Conservation (phyloP, 2,113 vertebrate genomes). For the Alligator mississippiensis region DNA sequence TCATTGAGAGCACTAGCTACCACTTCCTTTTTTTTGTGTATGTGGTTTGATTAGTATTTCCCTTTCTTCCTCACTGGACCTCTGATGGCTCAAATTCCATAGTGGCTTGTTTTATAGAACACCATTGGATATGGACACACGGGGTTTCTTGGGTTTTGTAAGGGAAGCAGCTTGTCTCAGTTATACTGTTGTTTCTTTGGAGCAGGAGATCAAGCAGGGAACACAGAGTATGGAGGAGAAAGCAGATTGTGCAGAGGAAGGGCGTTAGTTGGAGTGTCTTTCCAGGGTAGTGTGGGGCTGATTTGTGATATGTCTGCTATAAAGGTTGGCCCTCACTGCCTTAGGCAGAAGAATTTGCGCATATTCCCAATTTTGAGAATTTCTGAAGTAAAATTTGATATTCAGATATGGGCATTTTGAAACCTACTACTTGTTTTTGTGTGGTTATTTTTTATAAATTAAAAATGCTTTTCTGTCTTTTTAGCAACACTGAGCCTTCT, state of each 20-base stretch:
- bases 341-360: neutral
- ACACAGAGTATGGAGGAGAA: too few relatives aligned
- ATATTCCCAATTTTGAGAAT: neutral
- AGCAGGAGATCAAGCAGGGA: too few relatives aligned
- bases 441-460: neutral
- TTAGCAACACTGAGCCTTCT: conserved; percentile 83
- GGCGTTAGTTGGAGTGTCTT: too few relatives aligned
- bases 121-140: neutral
- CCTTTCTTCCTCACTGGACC: neutral
- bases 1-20: rapidly evolving
- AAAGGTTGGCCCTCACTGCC: neutral
- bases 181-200: neutral
- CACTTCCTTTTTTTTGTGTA: neutral
- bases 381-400: neutral
- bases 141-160: neutral
- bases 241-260: too few relatives aligned
- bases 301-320: too few relatives aligned
- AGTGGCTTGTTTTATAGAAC: neutral
- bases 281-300: too few relatives aligned
- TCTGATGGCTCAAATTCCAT: rapidly evolving
- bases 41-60: neutral
- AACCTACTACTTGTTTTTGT: neutral
- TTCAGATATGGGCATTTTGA: neutral
- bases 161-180: neutral
- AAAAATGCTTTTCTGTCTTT: neutral